phyloP scores from a whole-genome alignment of 2,113 vertebrate genomes.

The Nycticebus coucang region DNA sequence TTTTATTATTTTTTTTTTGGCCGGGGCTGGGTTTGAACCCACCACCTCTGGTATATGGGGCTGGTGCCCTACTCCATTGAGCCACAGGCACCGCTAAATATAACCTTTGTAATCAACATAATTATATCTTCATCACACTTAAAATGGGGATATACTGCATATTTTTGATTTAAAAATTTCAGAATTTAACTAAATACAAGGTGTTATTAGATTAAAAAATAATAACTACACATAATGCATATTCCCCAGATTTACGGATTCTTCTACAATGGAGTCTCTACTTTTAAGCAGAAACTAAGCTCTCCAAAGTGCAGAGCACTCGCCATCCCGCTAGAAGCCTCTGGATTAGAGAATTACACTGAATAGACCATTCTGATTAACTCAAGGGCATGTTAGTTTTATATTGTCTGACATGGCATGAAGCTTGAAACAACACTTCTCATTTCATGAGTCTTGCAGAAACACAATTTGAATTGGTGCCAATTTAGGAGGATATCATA shows the following conservation, averaged over 20 bases:
- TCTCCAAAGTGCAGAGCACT: constrained; percentile 55
- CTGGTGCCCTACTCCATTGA: too few relatives aligned
- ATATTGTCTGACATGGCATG: constrained; percentile 84
- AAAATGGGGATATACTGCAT: background rate
- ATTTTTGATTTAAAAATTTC: background rate
- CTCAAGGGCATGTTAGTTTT: constrained; percentile 85
- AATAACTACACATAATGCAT: background rate
- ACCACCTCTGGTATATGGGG: too few relatives aligned
- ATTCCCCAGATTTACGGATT: constrained; percentile 53
- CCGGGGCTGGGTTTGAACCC: too few relatives aligned
- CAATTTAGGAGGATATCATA: constrained; percentile 82
- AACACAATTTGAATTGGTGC: constrained; percentile 82
- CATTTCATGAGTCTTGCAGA: constrained; percentile 87
- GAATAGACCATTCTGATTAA: constrained; percentile 84
- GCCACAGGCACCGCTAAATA: background rate
- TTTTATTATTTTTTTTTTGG: too few relatives aligned
- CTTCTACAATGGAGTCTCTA: constrained; percentile 63
- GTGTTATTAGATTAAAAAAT: constrained; percentile 29
- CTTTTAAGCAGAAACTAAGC: constrained; percentile 69
- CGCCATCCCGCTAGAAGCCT: constrained; percentile 69
- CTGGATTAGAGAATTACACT: constrained; percentile 79
- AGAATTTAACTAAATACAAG: constrained; percentile 44
- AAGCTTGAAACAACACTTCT: constrained; percentile 87
- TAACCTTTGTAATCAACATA: background rate
- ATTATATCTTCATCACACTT: constrained; percentile 43